These are phyloP conservation scores for Drosophila maculinotata DNA, from an alignment of 2,888 invertebrate species.

Conservation along the genomic window DNA sequence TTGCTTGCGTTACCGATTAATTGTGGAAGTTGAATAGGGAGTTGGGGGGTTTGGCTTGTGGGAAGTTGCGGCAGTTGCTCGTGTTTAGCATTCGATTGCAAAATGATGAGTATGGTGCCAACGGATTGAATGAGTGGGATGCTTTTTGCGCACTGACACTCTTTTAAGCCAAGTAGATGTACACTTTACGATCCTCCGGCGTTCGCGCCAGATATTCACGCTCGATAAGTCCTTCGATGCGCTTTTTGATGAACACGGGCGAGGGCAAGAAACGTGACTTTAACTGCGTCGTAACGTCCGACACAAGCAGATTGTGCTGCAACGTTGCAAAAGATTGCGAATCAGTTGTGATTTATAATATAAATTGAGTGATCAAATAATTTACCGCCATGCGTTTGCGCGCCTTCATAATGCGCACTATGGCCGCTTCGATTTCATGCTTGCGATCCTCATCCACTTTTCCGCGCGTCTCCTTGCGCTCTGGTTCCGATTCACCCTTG, in stretches of 20 bases:
- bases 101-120: slow-evolving; percentile 34
- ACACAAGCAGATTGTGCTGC: slow-evolving; percentile 96
- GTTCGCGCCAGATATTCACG: slow-evolving; percentile 99
- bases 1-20: slow-evolving; percentile 23
- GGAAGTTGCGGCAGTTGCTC: slow-evolving; percentile 18
- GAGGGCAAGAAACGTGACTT: slow-evolving; percentile 98
- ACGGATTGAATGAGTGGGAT: slow-evolving; percentile 23
- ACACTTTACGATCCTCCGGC: slow-evolving; percentile 98
- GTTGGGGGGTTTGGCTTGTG: slow-evolving; percentile 4
- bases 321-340: slow-evolving; percentile 17
- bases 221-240: slow-evolving; percentile 99
- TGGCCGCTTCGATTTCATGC: slow-evolving; percentile 99
- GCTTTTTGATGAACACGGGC: slow-evolving; percentile 99
- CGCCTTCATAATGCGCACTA: slow-evolving; percentile 98
- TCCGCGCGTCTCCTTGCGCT: slow-evolving; percentile 97
- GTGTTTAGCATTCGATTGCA: slow-evolving; percentile 22
- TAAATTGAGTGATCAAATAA: background rate
- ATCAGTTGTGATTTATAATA: background rate
- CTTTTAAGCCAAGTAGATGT: slow-evolving; percentile 96
- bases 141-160: slow-evolving; percentile 4
- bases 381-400: slow-evolving; percentile 95
- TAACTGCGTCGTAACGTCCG: slow-evolving; percentile 98
- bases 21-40: slow-evolving; percentile 10
- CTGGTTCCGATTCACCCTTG: slow-evolving; percentile 99
- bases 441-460: slow-evolving; percentile 99